Base-by-base conservation (phyloP, 1,140 invertebrate species). In the Zaprionus inermis region DNA sequence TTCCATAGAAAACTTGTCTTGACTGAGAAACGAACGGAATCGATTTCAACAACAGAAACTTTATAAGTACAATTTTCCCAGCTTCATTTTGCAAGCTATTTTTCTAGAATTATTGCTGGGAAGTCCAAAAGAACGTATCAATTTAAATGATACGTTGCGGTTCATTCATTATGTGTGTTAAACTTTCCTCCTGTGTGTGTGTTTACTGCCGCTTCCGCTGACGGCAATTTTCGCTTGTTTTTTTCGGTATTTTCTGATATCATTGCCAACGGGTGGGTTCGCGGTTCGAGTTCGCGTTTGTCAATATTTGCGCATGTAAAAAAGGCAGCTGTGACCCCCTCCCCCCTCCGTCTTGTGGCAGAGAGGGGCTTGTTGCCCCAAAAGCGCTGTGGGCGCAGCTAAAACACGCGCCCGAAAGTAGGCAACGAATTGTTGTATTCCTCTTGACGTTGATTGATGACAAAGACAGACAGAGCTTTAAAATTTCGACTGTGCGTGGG, bases 221-320 rank as follows among this genome's bases (percentile, higher is more conserved):
- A 6, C 11, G 41, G 34, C 16, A 32, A 28, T 49, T 66, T 34
- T 34, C 44, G 6, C 34, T 49, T 16, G 36, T n/a, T n/a, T 44
- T 36, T 44, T 36, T 38, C 36, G 38, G n/a, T 20, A 12, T 9
- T 52, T 54, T 58, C n/a, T 59, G 24, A 28, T 41, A 46, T 14
- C 22, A 34, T 46, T 34, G 11, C 30, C 41, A 10, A 2, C 20
- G 22, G 56, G 5, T 1, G 18, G 30, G 14, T 24, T 52, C 22
- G 36, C 38, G 65, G 57, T 56, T 69, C 46, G 44, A 22, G 44
- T 49, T 49, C 18, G 44, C 38, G 22, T 41, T 57, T 73, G 65
- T 61, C 71, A 73, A 73, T 69, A 69, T 73, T 73, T 69, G 38
- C 30, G 57, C 65, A 61, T 61, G 51, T 51, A 38, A 56, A 73